Percentiles rank a stretch among this genome's conserved stretches.
Conservation (phyloP, 1,140 invertebrate genomes). For the Ceratina japonica region DNA sequence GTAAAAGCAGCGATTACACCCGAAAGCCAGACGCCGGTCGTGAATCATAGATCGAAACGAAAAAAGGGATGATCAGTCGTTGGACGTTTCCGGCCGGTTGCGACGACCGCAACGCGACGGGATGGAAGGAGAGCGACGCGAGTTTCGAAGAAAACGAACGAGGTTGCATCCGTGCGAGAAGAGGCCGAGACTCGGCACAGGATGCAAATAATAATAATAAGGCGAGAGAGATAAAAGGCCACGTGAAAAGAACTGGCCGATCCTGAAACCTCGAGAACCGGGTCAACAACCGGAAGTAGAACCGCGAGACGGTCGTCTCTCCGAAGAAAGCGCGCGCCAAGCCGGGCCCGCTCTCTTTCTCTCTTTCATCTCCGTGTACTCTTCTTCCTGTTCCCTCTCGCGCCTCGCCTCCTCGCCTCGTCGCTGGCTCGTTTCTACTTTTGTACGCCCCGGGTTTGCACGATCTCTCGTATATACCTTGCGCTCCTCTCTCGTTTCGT, state of each 20-base stretch:
- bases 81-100: slow-evolving; percentile 2
- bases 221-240: slow-evolving; percentile 35
- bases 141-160: slow-evolving; percentile 18
- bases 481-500: background rate
- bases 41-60: too few species aligned
- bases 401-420: background rate
- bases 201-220: slow-evolving; percentile 49
- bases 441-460: background rate
- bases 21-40: too few species aligned
- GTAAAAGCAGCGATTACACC: background rate
- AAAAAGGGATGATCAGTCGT: background rate
- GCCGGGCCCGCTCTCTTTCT: background rate
- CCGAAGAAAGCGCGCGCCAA: slow-evolving; percentile 11
- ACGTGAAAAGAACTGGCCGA: slow-evolving; percentile 26
- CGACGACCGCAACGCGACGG: background rate
- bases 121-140: background rate
- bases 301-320: slow-evolving; percentile 35
- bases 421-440: background rate
- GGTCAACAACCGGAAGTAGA: slow-evolving; percentile 48
- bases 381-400: slow-evolving; percentile 16
- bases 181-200: slow-evolving; percentile 6
- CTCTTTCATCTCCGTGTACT: background rate
- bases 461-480: background rate
- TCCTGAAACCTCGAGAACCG: slow-evolving; percentile 37
- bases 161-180: background rate